These are phyloP conservation scores for Littorina saxatilis DNA, from an alignment of 1,140 invertebrate species.

Conservation along the genomic window DNA sequence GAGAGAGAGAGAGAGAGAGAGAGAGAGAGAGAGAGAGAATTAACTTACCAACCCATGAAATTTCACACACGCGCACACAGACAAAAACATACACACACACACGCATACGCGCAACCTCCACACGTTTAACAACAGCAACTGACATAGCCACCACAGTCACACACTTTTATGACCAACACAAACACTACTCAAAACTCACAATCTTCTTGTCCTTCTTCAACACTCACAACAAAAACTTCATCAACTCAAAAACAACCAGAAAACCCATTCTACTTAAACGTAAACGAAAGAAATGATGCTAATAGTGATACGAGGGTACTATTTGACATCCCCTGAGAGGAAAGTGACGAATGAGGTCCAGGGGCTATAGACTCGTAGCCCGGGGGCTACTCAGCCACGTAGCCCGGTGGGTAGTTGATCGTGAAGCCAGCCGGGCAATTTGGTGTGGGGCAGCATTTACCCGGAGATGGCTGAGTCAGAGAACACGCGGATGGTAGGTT, in stretches of 20 bases:
- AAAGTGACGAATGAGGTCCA: background rate
- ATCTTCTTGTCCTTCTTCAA: too few species aligned
- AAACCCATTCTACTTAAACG: too few species aligned
- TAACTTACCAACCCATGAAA: background rate
- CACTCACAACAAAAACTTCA: too few species aligned
- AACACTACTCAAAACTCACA: background rate
- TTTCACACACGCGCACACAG: conserved; percentile 14
- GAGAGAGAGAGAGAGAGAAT: conserved; percentile 15
- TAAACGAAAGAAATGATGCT: too few species aligned
- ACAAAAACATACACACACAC: conserved; percentile 5
- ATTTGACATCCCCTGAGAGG: background rate
- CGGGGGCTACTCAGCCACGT: conserved; percentile 23
- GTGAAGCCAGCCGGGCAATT: conserved; percentile 33
- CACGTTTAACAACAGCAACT: background rate
- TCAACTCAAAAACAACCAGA: too few species aligned
- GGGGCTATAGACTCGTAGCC: background rate
- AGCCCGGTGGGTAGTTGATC: conserved; percentile 44
- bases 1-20: background rate
- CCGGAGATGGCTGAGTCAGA: conserved; percentile 28
- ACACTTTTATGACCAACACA: background rate
- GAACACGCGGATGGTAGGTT: conserved; percentile 39
- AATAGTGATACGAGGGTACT: background rate
- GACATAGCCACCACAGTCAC: background rate
- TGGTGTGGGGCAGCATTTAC: conserved; percentile 44
- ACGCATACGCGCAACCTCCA: background rate